A percentile compares a stretch with the other conserved stretches of the same genome.
phyloP scores from a whole-genome alignment of 2,888 invertebrate species.

The Acholoe squamosa region DNA sequence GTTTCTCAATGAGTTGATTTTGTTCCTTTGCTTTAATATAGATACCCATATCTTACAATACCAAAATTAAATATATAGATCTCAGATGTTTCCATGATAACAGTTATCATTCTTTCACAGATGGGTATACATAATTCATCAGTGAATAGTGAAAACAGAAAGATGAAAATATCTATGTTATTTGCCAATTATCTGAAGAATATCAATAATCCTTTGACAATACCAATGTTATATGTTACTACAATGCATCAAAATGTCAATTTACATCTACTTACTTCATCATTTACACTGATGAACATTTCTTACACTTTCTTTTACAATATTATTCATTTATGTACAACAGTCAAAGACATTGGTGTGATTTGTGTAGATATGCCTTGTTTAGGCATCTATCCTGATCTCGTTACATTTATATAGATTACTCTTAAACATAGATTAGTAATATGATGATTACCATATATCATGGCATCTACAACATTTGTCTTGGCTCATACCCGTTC shows the following conservation, averaged over 20 bases:
- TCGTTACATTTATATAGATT: background rate
- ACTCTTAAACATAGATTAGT: background rate
- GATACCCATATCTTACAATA: too few species aligned
- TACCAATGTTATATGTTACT: background rate
- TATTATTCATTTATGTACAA: background rate
- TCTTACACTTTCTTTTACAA: background rate
- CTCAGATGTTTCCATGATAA: background rate
- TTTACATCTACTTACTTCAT: background rate
- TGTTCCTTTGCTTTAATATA: too few species aligned
- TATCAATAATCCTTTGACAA: too few species aligned
- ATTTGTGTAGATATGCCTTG: conserved; percentile 5
- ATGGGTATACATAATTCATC: background rate
- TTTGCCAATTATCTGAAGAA: background rate
- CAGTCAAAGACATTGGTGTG: conserved; percentile 14
- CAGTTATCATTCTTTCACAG: background rate
- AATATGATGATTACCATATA: background rate
- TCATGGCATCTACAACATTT: background rate
- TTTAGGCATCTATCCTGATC: background rate
- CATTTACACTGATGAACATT: background rate
- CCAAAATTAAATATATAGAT: too few species aligned
- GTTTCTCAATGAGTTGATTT: too few species aligned
- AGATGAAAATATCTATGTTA: background rate
- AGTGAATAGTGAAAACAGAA: background rate
- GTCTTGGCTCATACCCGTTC: conserved; percentile 23
- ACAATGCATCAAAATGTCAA: background rate